phyloP scores from a whole-genome alignment of 2,113 vertebrate species.

The Formicarius rufipectus region DNA sequence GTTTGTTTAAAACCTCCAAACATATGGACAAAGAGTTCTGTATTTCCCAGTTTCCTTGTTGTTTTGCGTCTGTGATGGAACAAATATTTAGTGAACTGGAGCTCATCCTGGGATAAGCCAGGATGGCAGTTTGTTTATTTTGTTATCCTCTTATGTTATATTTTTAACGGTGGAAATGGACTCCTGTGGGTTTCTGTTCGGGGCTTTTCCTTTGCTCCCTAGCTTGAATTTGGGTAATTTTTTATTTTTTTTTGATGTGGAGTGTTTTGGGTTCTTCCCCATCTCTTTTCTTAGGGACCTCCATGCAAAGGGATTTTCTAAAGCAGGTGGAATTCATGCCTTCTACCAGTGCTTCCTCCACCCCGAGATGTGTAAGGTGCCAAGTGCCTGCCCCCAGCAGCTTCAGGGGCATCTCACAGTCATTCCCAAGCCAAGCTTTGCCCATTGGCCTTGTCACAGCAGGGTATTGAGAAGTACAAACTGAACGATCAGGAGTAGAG shows the following conservation, averaged over 20 bases:
- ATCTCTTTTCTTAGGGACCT: neutral
- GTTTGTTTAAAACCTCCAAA: neutral
- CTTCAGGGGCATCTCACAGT: neutral
- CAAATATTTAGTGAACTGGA: neutral
- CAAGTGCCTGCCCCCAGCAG: neutral
- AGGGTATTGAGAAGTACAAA: neutral
- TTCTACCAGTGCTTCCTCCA: neutral
- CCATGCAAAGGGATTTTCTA: neutral
- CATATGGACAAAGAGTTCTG: neutral
- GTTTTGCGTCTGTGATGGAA: neutral
- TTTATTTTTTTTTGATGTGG: neutral
- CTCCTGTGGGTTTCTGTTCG: neutral
- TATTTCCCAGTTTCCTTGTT: neutral
- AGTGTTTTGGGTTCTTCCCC: neutral
- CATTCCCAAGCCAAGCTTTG: neutral
- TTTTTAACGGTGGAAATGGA: neutral
- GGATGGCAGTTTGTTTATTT: neutral
- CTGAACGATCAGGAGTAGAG: neutral
- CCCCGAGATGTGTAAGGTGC: neutral
- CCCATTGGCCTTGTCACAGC: neutral
- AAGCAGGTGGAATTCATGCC: neutral
- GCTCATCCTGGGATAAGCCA: neutral
- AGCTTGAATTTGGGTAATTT: neutral
- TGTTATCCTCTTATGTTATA: neutral
- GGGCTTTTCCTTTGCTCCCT: neutral